Percentiles rank a stretch among this genome's conserved stretches.
Evolutionary conservation across 2,113 vertebrate species (phyloP).

Genomic region (Suricata suricatta): DNA sequence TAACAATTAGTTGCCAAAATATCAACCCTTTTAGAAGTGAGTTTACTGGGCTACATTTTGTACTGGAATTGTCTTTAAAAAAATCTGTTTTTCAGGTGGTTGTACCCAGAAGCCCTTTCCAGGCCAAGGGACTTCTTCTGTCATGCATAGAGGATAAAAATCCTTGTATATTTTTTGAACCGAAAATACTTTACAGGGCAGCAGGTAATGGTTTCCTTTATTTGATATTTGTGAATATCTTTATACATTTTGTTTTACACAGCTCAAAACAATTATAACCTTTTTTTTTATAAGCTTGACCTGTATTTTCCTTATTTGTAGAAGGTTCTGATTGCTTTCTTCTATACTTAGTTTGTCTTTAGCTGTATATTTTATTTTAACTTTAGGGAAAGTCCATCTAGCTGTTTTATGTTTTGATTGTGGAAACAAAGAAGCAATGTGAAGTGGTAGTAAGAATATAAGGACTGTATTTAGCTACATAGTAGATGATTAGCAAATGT

Average conservation of each 20-base stretch:
- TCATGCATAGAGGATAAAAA: slow-evolving; percentile 97
- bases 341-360: slow-evolving; percentile 12
- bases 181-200: slow-evolving; percentile 99
- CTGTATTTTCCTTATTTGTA: slow-evolving; percentile 33
- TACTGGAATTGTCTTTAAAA: slow-evolving; percentile 52
- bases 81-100: slow-evolving; percentile 89
- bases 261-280: neutral
- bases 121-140: slow-evolving; percentile 96
- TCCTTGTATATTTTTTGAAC: slow-evolving; percentile 99
- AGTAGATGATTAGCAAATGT: neutral
- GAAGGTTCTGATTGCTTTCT: slow-evolving; percentile 20
- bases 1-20: slow-evolving; percentile 35
- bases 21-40: neutral
- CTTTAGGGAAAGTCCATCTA: neutral
- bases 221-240: slow-evolving; percentile 49
- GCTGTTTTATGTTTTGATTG: slow-evolving; percentile 28
- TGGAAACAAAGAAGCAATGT: neutral
- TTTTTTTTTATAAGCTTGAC: neutral
- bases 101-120: slow-evolving; percentile 95
- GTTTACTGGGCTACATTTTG: slow-evolving; percentile 42
- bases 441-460: neutral
- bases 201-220: slow-evolving; percentile 90
- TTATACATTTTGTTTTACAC: slow-evolving; percentile 12
- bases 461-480: neutral
- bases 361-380: neutral